Evolutionary conservation across 2,888 invertebrate species (phyloP).

Genomic region (Drosophila antonietae): DNA sequence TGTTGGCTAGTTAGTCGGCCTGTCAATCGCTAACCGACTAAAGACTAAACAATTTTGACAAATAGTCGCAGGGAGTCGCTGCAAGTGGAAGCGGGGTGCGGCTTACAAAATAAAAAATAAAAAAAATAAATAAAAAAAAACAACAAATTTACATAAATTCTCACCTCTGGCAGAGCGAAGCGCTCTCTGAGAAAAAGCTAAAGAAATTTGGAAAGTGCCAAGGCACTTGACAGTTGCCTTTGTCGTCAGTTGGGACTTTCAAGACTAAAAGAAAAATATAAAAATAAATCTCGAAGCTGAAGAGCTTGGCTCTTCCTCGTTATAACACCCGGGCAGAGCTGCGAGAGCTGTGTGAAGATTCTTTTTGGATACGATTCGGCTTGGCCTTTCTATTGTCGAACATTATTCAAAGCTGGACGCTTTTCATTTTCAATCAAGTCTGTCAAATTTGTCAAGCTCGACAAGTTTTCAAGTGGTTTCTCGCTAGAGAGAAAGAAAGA

Average conservation of each 20-base stretch:
- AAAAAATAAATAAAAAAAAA: not conserved
- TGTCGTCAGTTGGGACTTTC: conserved; percentile 59
- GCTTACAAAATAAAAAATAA: not conserved
- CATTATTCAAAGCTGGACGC: conserved; percentile 63
- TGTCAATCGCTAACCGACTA: conserved; percentile 79
- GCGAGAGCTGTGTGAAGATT: conserved; percentile 30
- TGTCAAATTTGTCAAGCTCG: conserved; percentile 80
- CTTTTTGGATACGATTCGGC: conserved; percentile 32
- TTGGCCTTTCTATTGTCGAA: conserved; percentile 47
- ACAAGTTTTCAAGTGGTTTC: conserved; percentile 73
- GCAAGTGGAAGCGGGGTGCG: conserved; percentile 7
- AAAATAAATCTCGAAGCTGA: conserved; percentile 28
- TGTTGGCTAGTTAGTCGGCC: conserved; percentile 66
- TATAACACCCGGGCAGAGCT: conserved; percentile 18
- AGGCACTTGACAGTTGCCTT: conserved; percentile 74
- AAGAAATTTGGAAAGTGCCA: conserved; percentile 68
- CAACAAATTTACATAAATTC: conserved; percentile 72
- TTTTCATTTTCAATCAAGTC: conserved; percentile 82
- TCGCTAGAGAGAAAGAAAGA: conserved; percentile 7
- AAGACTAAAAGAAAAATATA: conserved; percentile 45
- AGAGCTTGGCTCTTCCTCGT: conserved; percentile 39
- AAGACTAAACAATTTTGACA: conserved; percentile 83
- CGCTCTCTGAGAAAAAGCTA: conserved; percentile 34
- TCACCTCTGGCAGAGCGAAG: conserved; percentile 48
- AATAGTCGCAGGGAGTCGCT: conserved; percentile 66